phyloP scores from a whole-genome alignment of 2,888 invertebrate genomes.

The Beris chalybata region DNA sequence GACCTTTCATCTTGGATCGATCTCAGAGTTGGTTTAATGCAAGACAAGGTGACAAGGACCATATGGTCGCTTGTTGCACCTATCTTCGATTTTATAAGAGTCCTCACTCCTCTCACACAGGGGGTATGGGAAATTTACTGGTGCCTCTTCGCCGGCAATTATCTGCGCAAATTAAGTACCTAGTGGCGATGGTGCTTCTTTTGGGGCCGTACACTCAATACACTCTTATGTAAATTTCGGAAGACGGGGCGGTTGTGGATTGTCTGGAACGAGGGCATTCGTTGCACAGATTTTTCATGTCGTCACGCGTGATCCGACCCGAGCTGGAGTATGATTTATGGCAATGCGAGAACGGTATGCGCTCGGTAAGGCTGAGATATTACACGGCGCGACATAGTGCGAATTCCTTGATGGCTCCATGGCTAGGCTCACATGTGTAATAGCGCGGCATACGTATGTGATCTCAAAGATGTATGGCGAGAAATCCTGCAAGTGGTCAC shows the following conservation, averaged over 20 bases:
- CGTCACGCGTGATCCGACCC: constrained; percentile 4
- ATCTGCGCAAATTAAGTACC: too few species aligned
- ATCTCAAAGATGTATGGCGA: background rate
- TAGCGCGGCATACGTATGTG: background rate
- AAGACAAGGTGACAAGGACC: constrained; percentile 26
- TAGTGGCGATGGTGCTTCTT: too few species aligned
- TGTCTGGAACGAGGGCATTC: too few species aligned
- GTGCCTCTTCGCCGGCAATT: too few species aligned
- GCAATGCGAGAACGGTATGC: background rate
- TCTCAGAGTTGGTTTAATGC: background rate
- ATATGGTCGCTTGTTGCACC: constrained; percentile 20
- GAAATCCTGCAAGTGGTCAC: too few species aligned
- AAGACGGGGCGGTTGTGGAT: too few species aligned
- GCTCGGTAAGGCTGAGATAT: constrained; percentile 12
- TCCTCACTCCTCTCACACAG: too few species aligned
- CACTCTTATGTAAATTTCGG: too few species aligned
- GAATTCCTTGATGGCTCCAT: constrained; percentile 28
- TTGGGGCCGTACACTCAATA: too few species aligned
- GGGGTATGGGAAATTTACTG: too few species aligned
- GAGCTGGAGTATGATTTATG: constrained; percentile 22
- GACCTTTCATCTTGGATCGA: constrained; percentile 15
- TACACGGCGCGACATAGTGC: constrained; percentile 9
- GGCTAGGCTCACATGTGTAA: background rate
- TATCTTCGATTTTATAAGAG: too few species aligned
- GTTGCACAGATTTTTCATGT: constrained; percentile 12